Base-by-base conservation (phyloP, 2,888 invertebrate species). In the Mimachlamys varia region DNA sequence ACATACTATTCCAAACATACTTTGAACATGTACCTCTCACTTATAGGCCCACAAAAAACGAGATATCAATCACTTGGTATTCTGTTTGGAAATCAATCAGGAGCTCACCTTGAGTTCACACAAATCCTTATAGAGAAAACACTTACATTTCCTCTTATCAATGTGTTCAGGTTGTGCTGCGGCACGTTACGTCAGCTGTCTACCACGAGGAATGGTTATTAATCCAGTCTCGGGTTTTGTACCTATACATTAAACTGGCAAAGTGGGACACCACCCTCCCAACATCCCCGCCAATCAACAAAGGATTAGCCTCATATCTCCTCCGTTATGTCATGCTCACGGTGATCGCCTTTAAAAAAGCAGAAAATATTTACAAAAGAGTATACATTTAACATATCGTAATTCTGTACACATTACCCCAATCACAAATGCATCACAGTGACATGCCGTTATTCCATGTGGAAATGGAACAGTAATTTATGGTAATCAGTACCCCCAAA, bases 141-240 rank as follows among this genome's bases (percentile, higher is more conserved):
- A 76, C 76, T 76, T 62, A 62, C 19, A 22, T 76, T 76, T 76
- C 76, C 76, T 76, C 76, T 76, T 76, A 76, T 76, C 76, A 76
- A 76, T 76, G 33, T 33, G 58, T 58, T 58, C 7, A 44, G 44
- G 44, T 44, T 58, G 76, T 33, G 76, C 76, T 76, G 76, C 33
- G 33, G 76, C 27, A 76, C 76, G 27, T 76, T 76, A 76, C 76
- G 76, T 76, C 76, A 76, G 33, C 76, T 76, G 76, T 76, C 76
- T 76, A 15, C n/a, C n/a, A n/a, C 33, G 33, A 4, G 12, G 33
- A 27, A 22, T 33, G 33, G 27, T 76, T 76, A 58, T 58, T 58
- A 76, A 76, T 76, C 76, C 76, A 76, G 17, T 76, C 27, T 76
- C 33, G 12, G 13, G 27, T 76, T n/a, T 76, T 27, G 76, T 76